These are phyloP conservation scores for Hypomecis atomaria DNA, from an alignment of 2,888 invertebrate genomes.

Conservation along the genomic window DNA sequence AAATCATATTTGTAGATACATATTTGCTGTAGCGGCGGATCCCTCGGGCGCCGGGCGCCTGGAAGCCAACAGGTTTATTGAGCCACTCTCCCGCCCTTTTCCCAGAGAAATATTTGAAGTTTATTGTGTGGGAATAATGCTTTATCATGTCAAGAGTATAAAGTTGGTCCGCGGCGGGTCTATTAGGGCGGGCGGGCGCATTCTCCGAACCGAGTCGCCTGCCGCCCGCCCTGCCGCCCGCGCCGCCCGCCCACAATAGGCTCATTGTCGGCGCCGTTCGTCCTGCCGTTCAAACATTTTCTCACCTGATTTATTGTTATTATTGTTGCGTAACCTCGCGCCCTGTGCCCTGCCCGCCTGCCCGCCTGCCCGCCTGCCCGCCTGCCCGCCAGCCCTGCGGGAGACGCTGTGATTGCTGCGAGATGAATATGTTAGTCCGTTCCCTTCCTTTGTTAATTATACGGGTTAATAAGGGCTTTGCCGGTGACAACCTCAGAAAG, in stretches of 20 bases:
- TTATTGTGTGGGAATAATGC: constrained; percentile 23
- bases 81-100: background rate
- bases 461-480: too few relatives aligned
- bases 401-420: constrained; percentile 19
- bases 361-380: too few relatives aligned
- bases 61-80: constrained; percentile 2
- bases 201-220: constrained; percentile 7
- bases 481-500: too few relatives aligned
- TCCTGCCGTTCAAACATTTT: constrained; percentile 2
- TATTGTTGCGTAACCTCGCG: constrained; percentile 18
- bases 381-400: too few relatives aligned
- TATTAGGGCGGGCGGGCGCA: constrained; percentile 12
- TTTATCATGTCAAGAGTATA: constrained; percentile 18
- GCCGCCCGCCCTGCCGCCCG: background rate
- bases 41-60: background rate
- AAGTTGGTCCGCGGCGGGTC: constrained; percentile 10
- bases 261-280: constrained; percentile 18
- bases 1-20: background rate
- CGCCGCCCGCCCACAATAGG: constrained; percentile 9
- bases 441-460: background rate
- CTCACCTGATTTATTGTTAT: constrained; percentile 36
- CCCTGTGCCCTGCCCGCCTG: background rate
- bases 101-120: constrained; percentile 16
- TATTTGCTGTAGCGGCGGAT: background rate
- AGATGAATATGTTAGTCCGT: constrained; percentile 28